Base-by-base conservation (phyloP, 2,888 invertebrate species). In the Cryptocephalus primarius region DNA sequence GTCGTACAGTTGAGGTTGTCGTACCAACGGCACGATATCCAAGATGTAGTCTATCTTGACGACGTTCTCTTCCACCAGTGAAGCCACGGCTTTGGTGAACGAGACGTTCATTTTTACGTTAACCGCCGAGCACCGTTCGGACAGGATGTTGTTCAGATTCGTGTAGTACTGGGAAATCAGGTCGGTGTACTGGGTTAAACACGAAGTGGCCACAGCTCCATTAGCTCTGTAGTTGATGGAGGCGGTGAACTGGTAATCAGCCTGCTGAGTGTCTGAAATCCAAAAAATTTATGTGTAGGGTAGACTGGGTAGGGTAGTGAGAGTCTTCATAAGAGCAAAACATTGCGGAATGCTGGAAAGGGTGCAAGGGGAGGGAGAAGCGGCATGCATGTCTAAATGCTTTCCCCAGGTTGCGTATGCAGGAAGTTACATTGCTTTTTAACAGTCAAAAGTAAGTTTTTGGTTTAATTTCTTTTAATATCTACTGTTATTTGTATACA, bases 81-180 rank as follows among this genome's bases (percentile, higher is more conserved):
- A 76, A n/a, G 91, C 86, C 61, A 84, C 76, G 1, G 88, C 85
- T 57, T 87, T 84, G 1, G 93, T 76, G 60, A 94, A 88, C 0
- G 91, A 85, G 0, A 95, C 94, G 62, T 92, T 93, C 77, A 94
- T 92, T 64, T 91, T 88, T 0, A 94, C 91, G 60, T 92, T 93
- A 41, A 93, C 89, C 4, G 91, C 91, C 0, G 94, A 94, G 68
- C 95, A 96, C 57, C 93, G 82, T 63, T 91, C 88, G 0, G 92
- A 89, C 10, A 96, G 73, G 50, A 91, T 76, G 47, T 76, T 80
- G 60, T 93, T 92, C 2, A 96, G 73, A 39, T 83, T 80, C 32
- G 73, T 70, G 59, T 90, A 90, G 61, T 88, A 87, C 63, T 91
- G 88, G 0, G 86, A 75, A 51, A 89, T 74, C 10, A 88, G 73